Evolutionary conservation across 2,888 invertebrate species (phyloP).

Genomic region (Mechanitis messenoides): DNA sequence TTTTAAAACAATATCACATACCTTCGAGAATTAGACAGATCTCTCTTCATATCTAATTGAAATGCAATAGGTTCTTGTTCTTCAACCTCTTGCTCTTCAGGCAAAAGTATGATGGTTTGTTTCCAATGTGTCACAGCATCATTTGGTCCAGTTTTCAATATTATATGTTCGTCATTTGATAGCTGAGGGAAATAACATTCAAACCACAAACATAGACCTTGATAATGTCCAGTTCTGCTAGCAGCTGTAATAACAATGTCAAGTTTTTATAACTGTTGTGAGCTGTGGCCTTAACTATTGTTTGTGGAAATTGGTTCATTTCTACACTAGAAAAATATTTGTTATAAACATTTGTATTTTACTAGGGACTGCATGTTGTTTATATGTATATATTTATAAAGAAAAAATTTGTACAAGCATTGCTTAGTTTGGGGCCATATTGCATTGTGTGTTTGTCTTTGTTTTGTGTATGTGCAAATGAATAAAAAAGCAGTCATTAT

Average conservation of each 20-base stretch:
- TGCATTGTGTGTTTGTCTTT: too few species aligned
- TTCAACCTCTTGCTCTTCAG: slow-evolving; percentile 76
- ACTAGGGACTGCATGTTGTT: too few species aligned
- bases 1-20: slow-evolving; percentile 27
- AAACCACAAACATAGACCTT: slow-evolving; percentile 90
- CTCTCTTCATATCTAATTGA: slow-evolving; percentile 78
- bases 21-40: slow-evolving; percentile 66
- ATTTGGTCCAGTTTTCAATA: slow-evolving; percentile 86
- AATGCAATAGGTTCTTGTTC: slow-evolving; percentile 81
- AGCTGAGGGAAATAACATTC: slow-evolving; percentile 81
- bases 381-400: too few species aligned
- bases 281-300: too few species aligned
- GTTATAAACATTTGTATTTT: too few species aligned
- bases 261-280: too few species aligned
- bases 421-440: too few species aligned
- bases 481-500: background rate
- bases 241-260: slow-evolving; percentile 51
- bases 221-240: slow-evolving; percentile 77
- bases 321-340: too few species aligned
- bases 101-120: slow-evolving; percentile 90
- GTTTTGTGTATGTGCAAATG: too few species aligned
- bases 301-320: too few species aligned
- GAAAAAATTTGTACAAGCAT: too few species aligned
- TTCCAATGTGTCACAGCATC: slow-evolving; percentile 92
- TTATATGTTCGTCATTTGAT: slow-evolving; percentile 61